Base-by-base conservation (phyloP, 1,140 invertebrate species). In the Tribolium castaneum region DNA sequence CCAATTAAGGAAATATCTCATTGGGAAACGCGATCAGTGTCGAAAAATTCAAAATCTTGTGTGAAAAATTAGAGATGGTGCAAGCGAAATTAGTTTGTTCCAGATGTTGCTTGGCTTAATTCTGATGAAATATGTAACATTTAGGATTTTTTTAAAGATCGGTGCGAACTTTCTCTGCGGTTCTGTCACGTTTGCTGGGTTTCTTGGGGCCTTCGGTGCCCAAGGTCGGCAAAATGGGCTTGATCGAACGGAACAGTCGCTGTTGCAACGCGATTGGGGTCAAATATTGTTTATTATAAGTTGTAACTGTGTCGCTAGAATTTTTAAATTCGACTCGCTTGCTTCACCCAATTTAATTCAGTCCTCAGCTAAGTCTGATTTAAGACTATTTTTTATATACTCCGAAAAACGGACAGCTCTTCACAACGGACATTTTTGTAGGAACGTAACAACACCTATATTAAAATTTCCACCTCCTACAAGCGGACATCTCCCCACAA, bases 91-190 rank as follows among this genome's bases (percentile, higher is more conserved):
- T 30, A 62, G 56, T 62, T 10, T 25, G 22, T 62, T 62, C 19
- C 14, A 16, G n/a, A 9, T 62, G 56, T 30, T 62, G 56, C 4
- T 30, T 62, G 56, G 19, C 56, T 30, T 25, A 66, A 66, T 66
- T 35, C 59, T 66, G 59, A 35, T 22, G 59, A 66, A 66, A 66
- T 66, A 35, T 66, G 56, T 19, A 62, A 13, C 56, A 62, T 66
- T 66, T 66, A 3, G 30, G 13, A 39, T 66, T 35, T 66, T 66
- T 66, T 66, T 13, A 6, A 7, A 14, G 10, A 13, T 35, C 3
- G 13, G 25, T 30, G 6, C 2, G 9, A 35, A 66, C 59, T 66
- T 66, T 66, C 59, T 66, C 59, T 66, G 34, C 14, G n/a, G 35
- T 35, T 35, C 14, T 66, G 59, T 66, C 14, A 66, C 59, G 30